phyloP scores from a whole-genome alignment of 2,888 invertebrate genomes.

The Drosophila niveifrons region DNA sequence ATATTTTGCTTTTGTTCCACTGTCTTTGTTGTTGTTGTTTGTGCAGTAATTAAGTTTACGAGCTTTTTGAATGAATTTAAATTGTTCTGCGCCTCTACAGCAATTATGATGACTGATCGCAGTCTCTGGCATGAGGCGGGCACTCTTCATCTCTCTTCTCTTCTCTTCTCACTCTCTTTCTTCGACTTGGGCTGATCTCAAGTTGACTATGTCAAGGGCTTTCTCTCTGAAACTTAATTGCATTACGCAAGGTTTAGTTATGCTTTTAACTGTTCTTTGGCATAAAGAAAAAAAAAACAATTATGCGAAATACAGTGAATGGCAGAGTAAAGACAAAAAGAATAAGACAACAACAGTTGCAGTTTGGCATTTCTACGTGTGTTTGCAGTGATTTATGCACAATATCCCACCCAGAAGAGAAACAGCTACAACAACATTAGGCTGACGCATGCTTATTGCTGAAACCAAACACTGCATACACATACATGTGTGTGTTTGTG shows the following conservation, averaged over 20 bases:
- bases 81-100: slow-evolving; percentile 64
- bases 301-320: slow-evolving; percentile 32
- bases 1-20: slow-evolving; percentile 10
- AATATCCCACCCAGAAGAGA: slow-evolving; percentile 39
- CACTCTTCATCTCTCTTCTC: slow-evolving; percentile 14
- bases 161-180: slow-evolving; percentile 4
- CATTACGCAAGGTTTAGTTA: slow-evolving; percentile 65
- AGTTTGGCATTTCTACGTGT: slow-evolving; percentile 3
- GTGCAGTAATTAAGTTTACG: slow-evolving; percentile 68
- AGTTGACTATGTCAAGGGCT: slow-evolving; percentile 69
- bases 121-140: neutral
- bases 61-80: slow-evolving; percentile 70
- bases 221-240: slow-evolving; percentile 50
- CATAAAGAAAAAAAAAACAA: slow-evolving; percentile 15
- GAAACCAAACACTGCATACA: slow-evolving; percentile 3
- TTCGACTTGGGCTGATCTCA: slow-evolving; percentile 39
- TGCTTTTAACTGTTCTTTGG: slow-evolving; percentile 41
- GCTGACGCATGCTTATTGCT: slow-evolving; percentile 56
- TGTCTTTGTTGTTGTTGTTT: slow-evolving; percentile 28
- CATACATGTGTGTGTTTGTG: slow-evolving; percentile 5
- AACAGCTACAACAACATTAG: slow-evolving; percentile 18
- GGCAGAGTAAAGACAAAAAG: slow-evolving; percentile 13
- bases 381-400: slow-evolving; percentile 52
- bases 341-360: slow-evolving; percentile 9
- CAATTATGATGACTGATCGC: slow-evolving; percentile 45